Evolutionary conservation across 2,888 invertebrate species (phyloP), one percentile per base, ranked within the genome.

Genomic region (Tolmerus cingulatus): DNA sequence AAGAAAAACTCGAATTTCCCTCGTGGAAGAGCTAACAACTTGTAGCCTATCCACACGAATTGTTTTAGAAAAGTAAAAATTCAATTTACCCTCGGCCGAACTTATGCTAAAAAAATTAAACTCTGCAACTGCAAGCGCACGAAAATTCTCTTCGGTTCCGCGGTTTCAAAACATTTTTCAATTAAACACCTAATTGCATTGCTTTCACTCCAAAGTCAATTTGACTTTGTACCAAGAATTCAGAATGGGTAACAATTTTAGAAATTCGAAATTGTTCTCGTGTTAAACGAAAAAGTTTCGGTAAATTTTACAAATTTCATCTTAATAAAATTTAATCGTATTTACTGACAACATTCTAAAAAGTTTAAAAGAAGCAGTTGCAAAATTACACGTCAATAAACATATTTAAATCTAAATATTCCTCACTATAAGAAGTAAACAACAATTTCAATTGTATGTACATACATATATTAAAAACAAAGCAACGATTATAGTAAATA

Each of bases 171-270:
- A 46, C 16, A 46, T 79, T 79, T 79, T 79, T 51, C 51, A 79
- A 79, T 79, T 79, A 79, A 46, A 23, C 23, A 16, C 40, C 14
- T 79, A 79, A 79, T 79, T 79, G 79, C 79, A 79, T 27, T 51
- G 14, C 51, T 16, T 51, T 43, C 43, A 19, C 46, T 43, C 46
- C 30, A 34, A 51, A 79, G 51, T 51, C 43, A 79, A 79, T 79
- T 79, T 79, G 43, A 79, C 27, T 79, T 79, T 79, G 9, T 14
- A 51, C 51, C 8, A 40, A 51, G 46, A 55, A 46, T 27, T 2
- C 2, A 14, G 51, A 79, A 51, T 51, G 46, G 7, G 2, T 14
- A 51, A 79, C 30, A 30, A 51, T 79, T 46, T 51, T 79, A 51
- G 5, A 51, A 40, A 79, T 66, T 51, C 51, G 5, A 14, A 2